Percentiles rank a stretch among this genome's conserved stretches.
These are phyloP conservation scores for Nautilus pompilius DNA, from an alignment of 1,140 invertebrate genomes.

Conservation along the genomic window DNA sequence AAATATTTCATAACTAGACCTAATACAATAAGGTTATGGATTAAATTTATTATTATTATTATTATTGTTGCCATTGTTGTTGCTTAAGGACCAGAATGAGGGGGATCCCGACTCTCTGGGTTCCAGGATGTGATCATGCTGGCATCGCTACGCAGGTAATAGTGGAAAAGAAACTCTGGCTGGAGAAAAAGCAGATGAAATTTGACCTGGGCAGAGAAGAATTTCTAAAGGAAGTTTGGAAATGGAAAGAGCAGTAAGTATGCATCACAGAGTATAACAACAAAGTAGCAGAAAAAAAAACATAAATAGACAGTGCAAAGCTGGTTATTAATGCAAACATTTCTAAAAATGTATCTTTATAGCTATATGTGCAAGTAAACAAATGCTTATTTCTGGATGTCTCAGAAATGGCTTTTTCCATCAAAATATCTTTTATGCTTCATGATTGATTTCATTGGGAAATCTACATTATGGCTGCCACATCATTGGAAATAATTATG, in stretches of 20 bases:
- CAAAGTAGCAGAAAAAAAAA: background rate
- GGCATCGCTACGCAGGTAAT: slow-evolving; percentile 98
- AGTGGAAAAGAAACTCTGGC: slow-evolving; percentile 70
- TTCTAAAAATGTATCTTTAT: too few relatives aligned
- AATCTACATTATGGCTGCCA: too few relatives aligned
- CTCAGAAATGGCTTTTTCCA: too few relatives aligned
- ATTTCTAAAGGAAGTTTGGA: slow-evolving; percentile 84
- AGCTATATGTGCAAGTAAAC: too few relatives aligned
- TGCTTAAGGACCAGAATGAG: slow-evolving; percentile 83
- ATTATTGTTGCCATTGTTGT: background rate
- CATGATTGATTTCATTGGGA: too few relatives aligned
- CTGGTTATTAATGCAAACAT: too few relatives aligned
- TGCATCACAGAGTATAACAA: background rate
- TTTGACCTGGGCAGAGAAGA: slow-evolving; percentile 92
- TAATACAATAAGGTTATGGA: too few relatives aligned
- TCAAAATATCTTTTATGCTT: too few relatives aligned
- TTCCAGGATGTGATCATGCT: slow-evolving; percentile 98
- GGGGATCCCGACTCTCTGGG: slow-evolving; percentile 87
- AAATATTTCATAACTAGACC: too few relatives aligned
- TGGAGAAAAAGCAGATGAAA: slow-evolving; percentile 62
- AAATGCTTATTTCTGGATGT: too few relatives aligned
- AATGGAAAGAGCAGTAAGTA: slow-evolving; percentile 90
- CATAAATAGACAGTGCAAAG: background rate
- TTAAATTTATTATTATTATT: background rate
- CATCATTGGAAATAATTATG: too few relatives aligned